Evolutionary conservation across 2,113 vertebrate species (phyloP).

Genomic region (Anguilla rostrata): DNA sequence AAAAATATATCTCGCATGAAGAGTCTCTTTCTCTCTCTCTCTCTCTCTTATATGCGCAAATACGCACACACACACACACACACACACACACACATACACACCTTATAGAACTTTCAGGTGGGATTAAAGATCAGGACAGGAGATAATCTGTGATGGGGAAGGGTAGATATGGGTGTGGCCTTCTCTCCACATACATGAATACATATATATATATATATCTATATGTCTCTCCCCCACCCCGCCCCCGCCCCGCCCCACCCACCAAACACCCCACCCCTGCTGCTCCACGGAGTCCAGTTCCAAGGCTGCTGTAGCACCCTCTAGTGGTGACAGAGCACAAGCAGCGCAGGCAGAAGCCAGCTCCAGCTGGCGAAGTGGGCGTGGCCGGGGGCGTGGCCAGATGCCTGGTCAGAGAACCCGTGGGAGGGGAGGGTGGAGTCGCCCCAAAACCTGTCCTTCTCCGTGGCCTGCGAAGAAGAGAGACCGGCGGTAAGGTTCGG

Average conservation of each 20-base stretch:
- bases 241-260: not conserved
- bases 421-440: constrained; percentile 43
- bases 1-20: not conserved
- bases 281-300: constrained; percentile 8
- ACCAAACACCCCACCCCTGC: not conserved
- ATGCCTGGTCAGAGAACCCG: constrained; percentile 33
- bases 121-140: constrained; percentile 26
- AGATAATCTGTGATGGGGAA: constrained; percentile 3
- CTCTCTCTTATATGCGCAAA: not conserved
- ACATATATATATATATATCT: not conserved
- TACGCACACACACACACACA: not conserved
- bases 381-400: not conserved
- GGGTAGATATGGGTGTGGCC: not conserved
- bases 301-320: not conserved
- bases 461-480: constrained; percentile 42
- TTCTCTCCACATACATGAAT: not conserved
- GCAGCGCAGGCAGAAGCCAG: constrained; percentile 35
- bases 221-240: not conserved
- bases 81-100: constrained; percentile 25
- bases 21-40: not conserved
- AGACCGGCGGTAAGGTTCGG: not conserved
- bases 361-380: constrained; percentile 15
- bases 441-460: constrained; percentile 49
- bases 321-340: constrained; percentile 22
- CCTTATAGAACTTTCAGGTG: constrained; percentile 26